These are phyloP conservation scores for Phoebastria nigripes DNA, from an alignment of 2,797 vertebrate species.

Conservation along the genomic window DNA sequence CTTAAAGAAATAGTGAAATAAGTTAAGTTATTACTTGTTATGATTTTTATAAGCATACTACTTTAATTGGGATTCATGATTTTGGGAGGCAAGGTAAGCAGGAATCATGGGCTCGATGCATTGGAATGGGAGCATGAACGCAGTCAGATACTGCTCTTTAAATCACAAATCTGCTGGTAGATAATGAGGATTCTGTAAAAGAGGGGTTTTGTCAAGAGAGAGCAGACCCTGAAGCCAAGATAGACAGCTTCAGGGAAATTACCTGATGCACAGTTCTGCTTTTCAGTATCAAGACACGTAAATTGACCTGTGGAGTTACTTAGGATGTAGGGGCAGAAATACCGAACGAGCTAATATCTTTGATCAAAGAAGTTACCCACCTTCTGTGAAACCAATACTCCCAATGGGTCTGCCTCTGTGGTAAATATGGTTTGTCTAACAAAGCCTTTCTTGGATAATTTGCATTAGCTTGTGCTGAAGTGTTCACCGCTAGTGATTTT, in stretches of 20 bases:
- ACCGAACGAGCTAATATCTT: neutral
- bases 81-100: neutral
- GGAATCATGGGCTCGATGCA: neutral
- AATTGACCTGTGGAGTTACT: neutral
- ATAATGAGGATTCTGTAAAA: neutral
- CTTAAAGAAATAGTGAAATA: neutral
- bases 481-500: neutral
- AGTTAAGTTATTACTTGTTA: neutral
- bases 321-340: neutral
- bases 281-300: neutral
- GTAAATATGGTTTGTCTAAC: neutral
- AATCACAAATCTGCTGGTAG: neutral
- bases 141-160: neutral
- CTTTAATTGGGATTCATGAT: neutral
- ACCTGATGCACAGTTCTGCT: neutral
- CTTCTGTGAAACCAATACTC: neutral
- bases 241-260: neutral
- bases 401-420: neutral
- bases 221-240: neutral
- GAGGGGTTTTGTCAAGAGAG: neutral
- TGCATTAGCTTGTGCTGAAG: neutral
- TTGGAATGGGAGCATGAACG: rapidly evolving
- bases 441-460: neutral
- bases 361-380: neutral
- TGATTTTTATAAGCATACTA: rapidly evolving